Evolutionary conservation across 2,797 vertebrate genomes (phyloP).

Genomic region (Periparus ater): DNA sequence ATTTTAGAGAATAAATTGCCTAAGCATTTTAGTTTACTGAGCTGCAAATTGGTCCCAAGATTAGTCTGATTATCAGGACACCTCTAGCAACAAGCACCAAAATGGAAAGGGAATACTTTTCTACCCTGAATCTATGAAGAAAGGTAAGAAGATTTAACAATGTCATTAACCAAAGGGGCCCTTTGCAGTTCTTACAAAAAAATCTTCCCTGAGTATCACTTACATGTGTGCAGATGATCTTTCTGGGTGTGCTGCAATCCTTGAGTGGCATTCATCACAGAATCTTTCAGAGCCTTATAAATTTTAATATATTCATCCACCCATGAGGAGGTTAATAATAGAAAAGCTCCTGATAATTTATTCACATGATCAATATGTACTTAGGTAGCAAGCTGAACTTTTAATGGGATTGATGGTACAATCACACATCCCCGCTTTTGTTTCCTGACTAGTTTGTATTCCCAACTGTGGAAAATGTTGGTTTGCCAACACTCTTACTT

Average conservation of each 20-base stretch:
- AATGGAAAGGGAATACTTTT: neutral
- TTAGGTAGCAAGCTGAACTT: neutral
- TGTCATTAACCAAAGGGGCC: neutral
- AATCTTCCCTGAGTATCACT: neutral
- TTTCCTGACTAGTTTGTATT: neutral
- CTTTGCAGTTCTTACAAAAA: neutral
- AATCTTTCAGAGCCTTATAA: neutral
- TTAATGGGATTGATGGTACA: too few relatives aligned
- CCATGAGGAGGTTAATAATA: neutral
- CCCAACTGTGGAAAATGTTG: neutral
- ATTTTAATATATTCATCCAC: neutral
- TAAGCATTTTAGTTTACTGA: slow-evolving; percentile 33
- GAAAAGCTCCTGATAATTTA: neutral
- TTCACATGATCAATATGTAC: neutral
- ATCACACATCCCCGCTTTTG: accelerated
- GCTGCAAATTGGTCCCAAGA: slow-evolving; percentile 30
- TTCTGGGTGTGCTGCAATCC: neutral
- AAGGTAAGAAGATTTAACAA: neutral
- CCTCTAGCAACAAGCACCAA: neutral
- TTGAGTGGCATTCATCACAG: neutral
- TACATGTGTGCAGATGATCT: neutral
- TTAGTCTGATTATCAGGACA: slow-evolving; percentile 24
- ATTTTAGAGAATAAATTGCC: neutral
- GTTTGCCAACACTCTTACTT: neutral
- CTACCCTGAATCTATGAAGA: neutral